phyloP scores from a whole-genome alignment of 2,888 invertebrate genomes.

The Prosopocoilus inquinatus region DNA sequence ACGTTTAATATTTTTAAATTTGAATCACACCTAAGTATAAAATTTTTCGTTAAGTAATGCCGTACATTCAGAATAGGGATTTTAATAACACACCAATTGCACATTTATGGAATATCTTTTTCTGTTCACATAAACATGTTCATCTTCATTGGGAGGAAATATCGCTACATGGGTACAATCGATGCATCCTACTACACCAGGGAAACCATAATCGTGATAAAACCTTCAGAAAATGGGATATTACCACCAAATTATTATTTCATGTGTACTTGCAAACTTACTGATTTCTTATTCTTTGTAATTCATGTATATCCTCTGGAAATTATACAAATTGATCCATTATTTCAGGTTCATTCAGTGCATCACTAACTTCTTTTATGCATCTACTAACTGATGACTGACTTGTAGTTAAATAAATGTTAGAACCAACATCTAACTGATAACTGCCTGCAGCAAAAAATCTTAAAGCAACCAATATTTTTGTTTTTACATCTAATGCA shows the following conservation, averaged over 20 bases:
- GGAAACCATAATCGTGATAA: not conserved
- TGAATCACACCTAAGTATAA: constrained; percentile 10
- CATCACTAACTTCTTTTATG: not conserved
- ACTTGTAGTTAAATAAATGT: not conserved
- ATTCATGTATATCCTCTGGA: not conserved
- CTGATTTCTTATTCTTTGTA: not conserved
- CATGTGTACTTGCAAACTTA: not conserved
- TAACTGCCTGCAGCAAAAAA: too few relatives aligned
- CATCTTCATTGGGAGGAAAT: not conserved
- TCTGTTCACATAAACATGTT: not conserved
- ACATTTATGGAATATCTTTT: not conserved
- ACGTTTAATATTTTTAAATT: constrained; percentile 15
- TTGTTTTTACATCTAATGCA: too few relatives aligned
- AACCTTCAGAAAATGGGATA: not conserved
- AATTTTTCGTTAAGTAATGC: too few relatives aligned
- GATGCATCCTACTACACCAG: too few relatives aligned
- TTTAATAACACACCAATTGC: not conserved
- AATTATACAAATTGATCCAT: not conserved
- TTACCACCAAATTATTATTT: not conserved
- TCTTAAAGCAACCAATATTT: too few relatives aligned
- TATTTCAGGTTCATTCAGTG: not conserved
- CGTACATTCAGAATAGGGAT: too few relatives aligned
- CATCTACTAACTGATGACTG: not conserved
- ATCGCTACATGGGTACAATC: too few relatives aligned
- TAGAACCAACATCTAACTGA: not conserved